These are phyloP conservation scores for Propithecus coquereli DNA, from an alignment of 2,113 vertebrate genomes.

Conservation along the genomic window DNA sequence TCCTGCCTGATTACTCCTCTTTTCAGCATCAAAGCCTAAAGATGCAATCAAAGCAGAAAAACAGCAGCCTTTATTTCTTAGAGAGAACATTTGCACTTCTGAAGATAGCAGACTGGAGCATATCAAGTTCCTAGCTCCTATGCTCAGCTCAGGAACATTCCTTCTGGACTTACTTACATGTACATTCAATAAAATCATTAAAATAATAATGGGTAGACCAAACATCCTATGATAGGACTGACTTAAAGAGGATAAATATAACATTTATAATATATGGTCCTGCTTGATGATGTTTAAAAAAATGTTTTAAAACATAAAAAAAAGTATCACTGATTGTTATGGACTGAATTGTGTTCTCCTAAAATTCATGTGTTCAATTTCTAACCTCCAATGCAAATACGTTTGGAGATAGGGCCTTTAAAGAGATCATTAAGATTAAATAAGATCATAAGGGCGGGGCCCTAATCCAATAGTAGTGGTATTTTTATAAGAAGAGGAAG, in stretches of 20 bases:
- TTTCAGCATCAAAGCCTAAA: conserved; percentile 7
- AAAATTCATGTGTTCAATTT: not conserved
- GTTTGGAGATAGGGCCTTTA: not conserved
- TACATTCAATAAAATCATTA: not conserved
- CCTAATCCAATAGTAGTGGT: not conserved
- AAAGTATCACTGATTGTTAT: not conserved
- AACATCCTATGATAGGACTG: not conserved
- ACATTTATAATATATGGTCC: not conserved
- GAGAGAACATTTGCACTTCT: not conserved
- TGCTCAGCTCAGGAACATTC: not conserved
- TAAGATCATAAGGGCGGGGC: not conserved
- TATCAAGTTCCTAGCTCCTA: not conserved
- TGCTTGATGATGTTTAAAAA: not conserved
- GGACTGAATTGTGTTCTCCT: not conserved
- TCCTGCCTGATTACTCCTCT: not conserved
- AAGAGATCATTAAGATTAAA: not conserved
- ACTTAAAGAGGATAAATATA: not conserved
- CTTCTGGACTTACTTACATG: not conserved
- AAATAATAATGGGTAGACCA: not conserved
- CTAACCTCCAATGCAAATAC: not conserved
- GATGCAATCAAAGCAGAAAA: not conserved
- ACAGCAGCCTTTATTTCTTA: not conserved
- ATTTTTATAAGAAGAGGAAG: not conserved
- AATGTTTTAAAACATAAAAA: not conserved
- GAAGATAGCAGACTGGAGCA: not conserved